phyloP scores from a whole-genome alignment of 2,888 invertebrate species.

The Drosophila anomalipes region DNA sequence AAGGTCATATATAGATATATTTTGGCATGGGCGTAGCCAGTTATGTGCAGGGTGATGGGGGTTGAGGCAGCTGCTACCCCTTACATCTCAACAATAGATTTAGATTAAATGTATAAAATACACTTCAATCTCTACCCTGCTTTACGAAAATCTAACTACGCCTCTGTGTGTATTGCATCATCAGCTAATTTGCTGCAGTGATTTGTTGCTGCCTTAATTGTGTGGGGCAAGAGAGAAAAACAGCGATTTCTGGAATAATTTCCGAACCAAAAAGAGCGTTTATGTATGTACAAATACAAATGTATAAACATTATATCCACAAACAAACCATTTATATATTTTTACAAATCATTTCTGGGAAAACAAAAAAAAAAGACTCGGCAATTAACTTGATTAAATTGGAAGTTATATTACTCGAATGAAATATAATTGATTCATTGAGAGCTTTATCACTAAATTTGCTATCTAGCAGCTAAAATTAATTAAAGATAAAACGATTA shows the following conservation, averaged over 20 bases:
- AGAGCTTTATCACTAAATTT: background rate
- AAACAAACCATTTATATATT: background rate
- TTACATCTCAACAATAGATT: background rate
- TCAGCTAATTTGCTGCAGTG: background rate
- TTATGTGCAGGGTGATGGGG: no score
- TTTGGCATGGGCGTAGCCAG: background rate
- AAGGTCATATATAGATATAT: conserved; percentile 34
- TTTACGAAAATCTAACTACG: background rate
- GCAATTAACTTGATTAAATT: background rate
- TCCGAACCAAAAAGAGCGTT: background rate
- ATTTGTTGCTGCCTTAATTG: conserved; percentile 2
- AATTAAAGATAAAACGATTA: background rate
- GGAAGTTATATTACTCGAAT: background rate
- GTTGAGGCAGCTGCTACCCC: background rate
- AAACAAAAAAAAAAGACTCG: background rate
- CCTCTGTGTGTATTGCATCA: conserved; percentile 39
- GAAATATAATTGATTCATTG: background rate
- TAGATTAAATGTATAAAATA: background rate
- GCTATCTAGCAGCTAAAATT: background rate
- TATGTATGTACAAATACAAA: background rate
- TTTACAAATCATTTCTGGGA: background rate
- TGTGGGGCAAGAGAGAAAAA: background rate
- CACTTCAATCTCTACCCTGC: background rate
- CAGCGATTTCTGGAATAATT: conserved; percentile 6
- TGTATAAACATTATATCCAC: background rate